Evolutionary conservation across 2,797 vertebrate species (phyloP), one percentile per base, ranked within the genome.

Genomic region (Gymnocypris eckloni): DNA sequence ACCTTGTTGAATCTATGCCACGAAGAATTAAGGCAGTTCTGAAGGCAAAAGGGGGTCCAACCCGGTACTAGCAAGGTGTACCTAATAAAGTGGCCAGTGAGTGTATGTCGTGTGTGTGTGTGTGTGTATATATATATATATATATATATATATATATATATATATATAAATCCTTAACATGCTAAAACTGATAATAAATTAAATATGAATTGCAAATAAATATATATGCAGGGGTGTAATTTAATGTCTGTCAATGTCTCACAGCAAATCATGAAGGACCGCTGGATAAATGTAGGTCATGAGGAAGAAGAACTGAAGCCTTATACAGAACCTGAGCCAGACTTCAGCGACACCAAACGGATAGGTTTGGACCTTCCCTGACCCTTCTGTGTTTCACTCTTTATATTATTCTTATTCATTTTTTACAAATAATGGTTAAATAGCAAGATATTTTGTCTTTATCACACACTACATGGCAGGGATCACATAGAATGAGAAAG

Each of bases 201-300:
- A 28, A 25, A 25, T 25, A 4, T 12, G 25, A 2, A 64, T 13
- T 5, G 20, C 22, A 9, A 59, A 61, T n/a, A 11, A 61, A 11
- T n/a, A 61, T n/a, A 33, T 33, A 33, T 33, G 33, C 33, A 33
- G 33, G 3, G 59, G 64, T 59, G 25, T 64, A 0, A 13, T 25
- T 69, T 28, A 56, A 4, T 25, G 3, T 56, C 25, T 83, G n/a
- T 12, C 1, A 48, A 2, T 73, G 25, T 81, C 25, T 6, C 67
- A 52, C 93, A 98, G 97, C 97, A 98, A 97, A 96, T 97, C 87
- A 98, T 98, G 97, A 97, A 96, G 92, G 97, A 98, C 90, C 95
- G 96, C 61, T 98, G 97, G 97, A 97, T 98, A 96, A 98, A 97
- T 77, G 95, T 96, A 73, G 95, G 97, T 86, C 96, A 97, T 0